phyloP scores from a whole-genome alignment of 2,888 invertebrate species.

The Hyalella azteca region DNA sequence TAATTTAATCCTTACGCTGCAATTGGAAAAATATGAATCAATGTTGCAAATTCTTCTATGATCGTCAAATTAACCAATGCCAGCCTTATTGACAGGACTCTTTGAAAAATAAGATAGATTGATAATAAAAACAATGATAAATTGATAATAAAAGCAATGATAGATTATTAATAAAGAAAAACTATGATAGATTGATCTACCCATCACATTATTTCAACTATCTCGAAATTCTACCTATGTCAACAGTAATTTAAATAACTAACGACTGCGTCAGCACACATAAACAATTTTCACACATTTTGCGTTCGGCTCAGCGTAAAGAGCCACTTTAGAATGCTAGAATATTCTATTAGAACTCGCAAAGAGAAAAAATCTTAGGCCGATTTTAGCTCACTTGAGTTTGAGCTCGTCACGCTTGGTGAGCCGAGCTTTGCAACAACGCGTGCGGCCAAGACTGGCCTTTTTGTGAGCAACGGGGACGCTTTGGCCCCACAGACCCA shows the following conservation, averaged over 20 bases:
- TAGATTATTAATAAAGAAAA: no score
- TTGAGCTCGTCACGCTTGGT: background rate
- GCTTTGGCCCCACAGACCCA: background rate
- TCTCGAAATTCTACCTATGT: no score
- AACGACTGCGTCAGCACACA: background rate
- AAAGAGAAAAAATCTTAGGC: slow-evolving; percentile 26
- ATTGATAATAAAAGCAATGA: no score
- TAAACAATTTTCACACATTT: background rate
- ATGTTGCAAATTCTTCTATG: no score
- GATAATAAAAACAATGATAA: no score
- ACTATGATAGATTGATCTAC: no score
- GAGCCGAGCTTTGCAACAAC: background rate
- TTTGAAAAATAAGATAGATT: no score
- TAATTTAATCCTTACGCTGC: no score
- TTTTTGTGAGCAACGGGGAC: background rate
- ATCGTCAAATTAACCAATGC: no score
- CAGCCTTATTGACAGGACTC: no score
- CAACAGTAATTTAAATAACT: background rate
- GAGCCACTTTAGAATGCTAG: background rate
- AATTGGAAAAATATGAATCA: no score
- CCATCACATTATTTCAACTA: no score
- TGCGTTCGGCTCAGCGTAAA: background rate
- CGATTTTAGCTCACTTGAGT: slow-evolving; percentile 17
- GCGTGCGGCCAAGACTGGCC: background rate
- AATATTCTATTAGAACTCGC: slow-evolving; percentile 29